Evolutionary conservation across 2,888 invertebrate species (phyloP).

Genomic region (Lacanobia wlatinum): DNA sequence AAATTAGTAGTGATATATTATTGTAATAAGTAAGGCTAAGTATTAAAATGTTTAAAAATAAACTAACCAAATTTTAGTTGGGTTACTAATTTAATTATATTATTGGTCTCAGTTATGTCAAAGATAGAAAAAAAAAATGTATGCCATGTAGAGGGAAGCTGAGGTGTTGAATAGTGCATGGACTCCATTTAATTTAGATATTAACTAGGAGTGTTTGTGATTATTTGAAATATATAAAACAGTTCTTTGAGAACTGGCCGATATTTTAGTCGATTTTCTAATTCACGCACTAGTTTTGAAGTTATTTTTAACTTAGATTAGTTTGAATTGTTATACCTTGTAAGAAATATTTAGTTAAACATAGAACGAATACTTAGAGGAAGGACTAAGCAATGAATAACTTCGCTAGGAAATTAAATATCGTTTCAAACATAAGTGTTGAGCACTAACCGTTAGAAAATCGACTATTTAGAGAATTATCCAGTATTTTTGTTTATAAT

Average conservation of each 20-base stretch:
- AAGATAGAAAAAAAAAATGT: slow-evolving; percentile 81
- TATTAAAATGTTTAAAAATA: slow-evolving; percentile 78
- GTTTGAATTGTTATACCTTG: not conserved
- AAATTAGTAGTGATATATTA: slow-evolving; percentile 83
- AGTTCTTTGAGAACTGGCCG: slow-evolving; percentile 65
- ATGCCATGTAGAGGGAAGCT: slow-evolving; percentile 67
- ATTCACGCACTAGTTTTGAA: slow-evolving; percentile 16
- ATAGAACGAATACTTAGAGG: slow-evolving; percentile 3
- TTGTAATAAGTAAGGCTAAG: slow-evolving; percentile 77
- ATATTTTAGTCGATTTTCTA: slow-evolving; percentile 66
- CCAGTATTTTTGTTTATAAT: slow-evolving; percentile 65
- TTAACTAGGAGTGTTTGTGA: slow-evolving; percentile 49
- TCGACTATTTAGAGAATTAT: slow-evolving; percentile 63
- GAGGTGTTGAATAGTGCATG: slow-evolving; percentile 43
- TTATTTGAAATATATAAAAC: slow-evolving; percentile 52
- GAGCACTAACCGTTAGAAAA: slow-evolving; percentile 50
- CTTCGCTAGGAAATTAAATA: slow-evolving; percentile 22
- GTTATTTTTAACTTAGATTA: slow-evolving; percentile 26
- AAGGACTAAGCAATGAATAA: not conserved
- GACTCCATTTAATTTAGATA: slow-evolving; percentile 55
- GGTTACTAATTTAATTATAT: slow-evolving; percentile 76
- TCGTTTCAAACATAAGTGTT: slow-evolving; percentile 17
- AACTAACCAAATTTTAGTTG: slow-evolving; percentile 88
- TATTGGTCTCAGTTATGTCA: slow-evolving; percentile 90
- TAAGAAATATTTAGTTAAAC: slow-evolving; percentile 3